phyloP scores from a whole-genome alignment of 2,888 invertebrate genomes.

The Hipparchia sbordonii region DNA sequence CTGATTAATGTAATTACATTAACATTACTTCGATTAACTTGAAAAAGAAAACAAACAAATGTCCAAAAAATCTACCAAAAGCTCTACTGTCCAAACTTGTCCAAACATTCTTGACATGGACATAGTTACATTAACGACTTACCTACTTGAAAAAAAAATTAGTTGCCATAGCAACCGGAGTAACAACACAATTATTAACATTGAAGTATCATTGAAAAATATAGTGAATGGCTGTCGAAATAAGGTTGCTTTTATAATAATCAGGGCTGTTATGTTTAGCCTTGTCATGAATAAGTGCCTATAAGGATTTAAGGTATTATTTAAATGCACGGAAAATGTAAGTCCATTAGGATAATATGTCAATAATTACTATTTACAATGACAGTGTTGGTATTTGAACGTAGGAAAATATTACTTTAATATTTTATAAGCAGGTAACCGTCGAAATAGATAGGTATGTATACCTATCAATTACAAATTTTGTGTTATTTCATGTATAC shows the following conservation, averaged over 20 bases:
- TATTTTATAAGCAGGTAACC: too few species aligned
- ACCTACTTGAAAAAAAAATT: conserved; percentile 25
- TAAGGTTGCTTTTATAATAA: conserved; percentile 21
- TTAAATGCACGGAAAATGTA: conserved; percentile 33
- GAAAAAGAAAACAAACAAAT: too few species aligned
- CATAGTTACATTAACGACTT: conserved; percentile 31
- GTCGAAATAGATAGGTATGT: too few species aligned
- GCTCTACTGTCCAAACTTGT: conserved; percentile 28
- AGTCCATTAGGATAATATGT: conserved; percentile 33
- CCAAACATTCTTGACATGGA: conserved; percentile 32
- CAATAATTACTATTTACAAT: conserved; percentile 17
- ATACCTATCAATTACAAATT: too few species aligned
- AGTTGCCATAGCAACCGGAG: conserved; percentile 55
- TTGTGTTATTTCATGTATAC: too few species aligned
- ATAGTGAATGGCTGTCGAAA: conserved; percentile 15
- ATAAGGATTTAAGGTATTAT: conserved; percentile 34
- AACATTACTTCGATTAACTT: too few species aligned
- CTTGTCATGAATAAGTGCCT: conserved; percentile 20
- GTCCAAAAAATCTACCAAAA: conserved; percentile 10
- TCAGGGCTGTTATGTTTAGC: not conserved
- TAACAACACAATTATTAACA: conserved; percentile 50
- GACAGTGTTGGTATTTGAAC: conserved; percentile 12
- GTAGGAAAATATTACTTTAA: not conserved
- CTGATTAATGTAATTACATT: too few species aligned
- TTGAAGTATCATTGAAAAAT: conserved; percentile 24